Evolutionary conservation across 2,888 invertebrate genomes (phyloP), one percentile per base, ranked within the genome.

Genomic region (Sphecodes monilicornis): DNA sequence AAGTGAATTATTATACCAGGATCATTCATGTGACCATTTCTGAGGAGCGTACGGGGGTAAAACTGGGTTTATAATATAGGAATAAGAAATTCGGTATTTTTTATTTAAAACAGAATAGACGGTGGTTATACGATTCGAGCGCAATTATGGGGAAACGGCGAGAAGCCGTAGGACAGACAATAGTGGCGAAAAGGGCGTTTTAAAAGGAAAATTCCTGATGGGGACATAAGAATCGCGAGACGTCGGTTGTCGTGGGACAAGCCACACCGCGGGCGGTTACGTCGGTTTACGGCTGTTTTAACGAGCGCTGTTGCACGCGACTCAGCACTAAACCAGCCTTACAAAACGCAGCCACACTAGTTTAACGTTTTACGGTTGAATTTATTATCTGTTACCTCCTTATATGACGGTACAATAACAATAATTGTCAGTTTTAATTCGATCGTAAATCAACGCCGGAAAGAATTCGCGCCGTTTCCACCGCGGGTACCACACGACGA

Each of bases 321-420:
- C 93, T 94, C 93, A 91, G 92, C 93, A 94, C 93, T 94, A 94
- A 94, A 94, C 92, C 93, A 92, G 91, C 93, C 93, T 94, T 94
- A 94, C 94, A 93, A 93, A 94, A 94, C 93, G 92, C 91, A 92
- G 92, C 93, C 93, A 93, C 86, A 89, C 94, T 94, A 94, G 94
- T 94, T 94, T 92, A 93, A 92, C 93, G 93, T 94, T 94, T 95
- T 94, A 94, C 91, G 93, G 92, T 90, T 91, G 91, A 93, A 94
- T 94, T 94, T 94, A 95, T 95, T 95, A 95, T 94, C 94, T 94
- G 94, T 94, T 94, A 94, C 93, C 94, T 93, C 93, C 94, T 94
- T 94, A 94, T 94, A 94, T 93, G 94, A 94, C 91, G 93, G 92
- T 89, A 93, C 93, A 93, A 94, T 94, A 94, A 94, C 92, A 94